Evolutionary conservation across 2,888 invertebrate genomes (phyloP).

Genomic region (Ligdia adustata): DNA sequence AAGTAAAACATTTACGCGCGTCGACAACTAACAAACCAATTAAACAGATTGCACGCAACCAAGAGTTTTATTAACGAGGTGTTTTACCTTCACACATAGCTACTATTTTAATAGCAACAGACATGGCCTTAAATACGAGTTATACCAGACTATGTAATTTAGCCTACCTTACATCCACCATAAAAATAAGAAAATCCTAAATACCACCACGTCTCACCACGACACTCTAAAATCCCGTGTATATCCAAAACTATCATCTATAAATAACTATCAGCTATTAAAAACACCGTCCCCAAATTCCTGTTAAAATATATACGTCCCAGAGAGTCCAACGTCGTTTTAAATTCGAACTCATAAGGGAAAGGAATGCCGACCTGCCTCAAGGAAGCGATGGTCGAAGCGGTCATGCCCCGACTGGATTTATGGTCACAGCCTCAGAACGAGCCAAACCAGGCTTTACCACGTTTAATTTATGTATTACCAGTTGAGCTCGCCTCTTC

Average conservation of each 20-base stretch:
- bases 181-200: too few relatives aligned
- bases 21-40: constrained; percentile 15
- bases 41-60: constrained; percentile 24
- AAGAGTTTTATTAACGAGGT: constrained; percentile 23
- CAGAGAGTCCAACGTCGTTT: neutral
- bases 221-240: neutral
- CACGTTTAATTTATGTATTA: constrained; percentile 34
- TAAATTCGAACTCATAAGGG: constrained; percentile 23
- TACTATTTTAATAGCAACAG: neutral
- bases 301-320: constrained; percentile 15
- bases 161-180: too few relatives aligned
- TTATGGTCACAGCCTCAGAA: constrained; percentile 27
- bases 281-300: constrained; percentile 16
- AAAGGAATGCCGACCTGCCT: constrained; percentile 34
- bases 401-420: constrained; percentile 19
- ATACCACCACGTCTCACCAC: too few relatives aligned
- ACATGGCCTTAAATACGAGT: neutral
- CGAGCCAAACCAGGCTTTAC: constrained; percentile 25
- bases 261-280: constrained; percentile 8
- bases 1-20: constrained; percentile 6
- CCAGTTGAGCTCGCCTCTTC: neutral
- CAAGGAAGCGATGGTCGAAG: constrained; percentile 26
- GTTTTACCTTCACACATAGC: constrained; percentile 15
- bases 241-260: neutral
- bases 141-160: too few relatives aligned